phyloP scores from a whole-genome alignment of 2,888 invertebrate genomes.

The Catocala sponsa region DNA sequence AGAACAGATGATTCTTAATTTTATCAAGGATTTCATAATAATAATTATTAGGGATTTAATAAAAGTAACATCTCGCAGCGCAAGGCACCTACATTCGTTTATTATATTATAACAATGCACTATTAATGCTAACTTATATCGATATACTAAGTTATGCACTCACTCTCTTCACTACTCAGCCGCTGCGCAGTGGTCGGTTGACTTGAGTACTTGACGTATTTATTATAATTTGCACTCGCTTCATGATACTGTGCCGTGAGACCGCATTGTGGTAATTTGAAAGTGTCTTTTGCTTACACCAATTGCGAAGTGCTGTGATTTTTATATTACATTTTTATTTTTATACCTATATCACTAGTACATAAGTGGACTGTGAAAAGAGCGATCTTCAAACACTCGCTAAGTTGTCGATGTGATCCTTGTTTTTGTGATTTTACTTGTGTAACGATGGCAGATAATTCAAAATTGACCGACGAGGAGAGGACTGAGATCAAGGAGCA shows the following conservation, averaged over 20 bases:
- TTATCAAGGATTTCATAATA: too few species aligned
- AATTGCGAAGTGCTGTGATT: conserved; percentile 48
- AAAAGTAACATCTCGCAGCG: too few species aligned
- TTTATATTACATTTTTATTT: conserved; percentile 52
- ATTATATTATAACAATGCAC: too few species aligned
- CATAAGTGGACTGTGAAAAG: conserved; percentile 69
- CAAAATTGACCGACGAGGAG: conserved; percentile 90
- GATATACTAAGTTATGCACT: conserved; percentile 20
- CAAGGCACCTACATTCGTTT: too few species aligned
- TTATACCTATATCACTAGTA: conserved; percentile 53
- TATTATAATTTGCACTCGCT: conserved; percentile 50
- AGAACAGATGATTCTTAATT: too few species aligned
- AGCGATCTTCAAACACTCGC: conserved; percentile 37
- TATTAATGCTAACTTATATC: conserved; percentile 4
- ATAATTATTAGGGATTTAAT: too few species aligned
- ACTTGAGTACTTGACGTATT: conserved; percentile 53
- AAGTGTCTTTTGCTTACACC: conserved; percentile 37
- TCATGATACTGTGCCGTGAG: conserved; percentile 37
- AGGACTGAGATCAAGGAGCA: conserved; percentile 92
- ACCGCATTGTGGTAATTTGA: conserved; percentile 37
- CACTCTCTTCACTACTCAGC: conserved; percentile 17
- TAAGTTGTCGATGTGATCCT: conserved; percentile 71
- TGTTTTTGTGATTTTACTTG: conserved; percentile 75
- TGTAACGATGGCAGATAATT: conserved; percentile 85
- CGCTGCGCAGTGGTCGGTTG: conserved; percentile 40